Evolutionary conservation across 2,888 invertebrate species (phyloP).

Genomic region (Tachystola acroxantha): DNA sequence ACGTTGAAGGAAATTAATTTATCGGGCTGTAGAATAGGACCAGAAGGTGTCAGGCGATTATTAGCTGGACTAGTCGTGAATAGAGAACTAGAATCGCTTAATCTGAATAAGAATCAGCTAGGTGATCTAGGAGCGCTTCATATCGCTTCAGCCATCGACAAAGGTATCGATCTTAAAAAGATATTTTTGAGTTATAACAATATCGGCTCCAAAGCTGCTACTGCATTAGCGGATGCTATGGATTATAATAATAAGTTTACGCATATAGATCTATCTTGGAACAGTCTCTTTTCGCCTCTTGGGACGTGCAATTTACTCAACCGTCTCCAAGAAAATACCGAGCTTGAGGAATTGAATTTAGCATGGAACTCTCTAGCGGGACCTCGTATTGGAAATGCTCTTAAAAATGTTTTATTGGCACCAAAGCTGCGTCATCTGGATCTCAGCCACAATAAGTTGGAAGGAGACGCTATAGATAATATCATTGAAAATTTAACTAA

Average conservation of each 20-base stretch:
- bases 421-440: constrained; percentile 17
- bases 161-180: constrained; percentile 19
- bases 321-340: constrained; percentile 18
- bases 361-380: constrained; percentile 30
- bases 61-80: constrained; percentile 21
- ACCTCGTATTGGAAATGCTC: constrained; percentile 16
- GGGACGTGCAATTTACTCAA: constrained; percentile 21
- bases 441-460: constrained; percentile 26
- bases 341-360: constrained; percentile 24
- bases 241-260: constrained; percentile 26
- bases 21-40: constrained; percentile 28
- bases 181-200: constrained; percentile 25
- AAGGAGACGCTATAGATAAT: constrained; percentile 15
- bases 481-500: constrained; percentile 16
- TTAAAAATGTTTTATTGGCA: constrained; percentile 17
- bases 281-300: constrained; percentile 23
- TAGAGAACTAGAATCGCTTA: constrained; percentile 19
- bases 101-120: constrained; percentile 24
- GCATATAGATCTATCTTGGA: constrained; percentile 32
- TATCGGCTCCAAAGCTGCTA: constrained; percentile 19
- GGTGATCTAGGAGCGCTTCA: constrained; percentile 21
- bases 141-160: constrained; percentile 20
- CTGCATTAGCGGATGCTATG: constrained; percentile 21
- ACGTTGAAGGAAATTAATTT: constrained; percentile 24
- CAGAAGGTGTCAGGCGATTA: constrained; percentile 22